A percentile compares a stretch with the other conserved stretches of the same genome.
Conservation (phyloP, 1,140 invertebrate genomes). For the Rhopalosiphum padi region DNA sequence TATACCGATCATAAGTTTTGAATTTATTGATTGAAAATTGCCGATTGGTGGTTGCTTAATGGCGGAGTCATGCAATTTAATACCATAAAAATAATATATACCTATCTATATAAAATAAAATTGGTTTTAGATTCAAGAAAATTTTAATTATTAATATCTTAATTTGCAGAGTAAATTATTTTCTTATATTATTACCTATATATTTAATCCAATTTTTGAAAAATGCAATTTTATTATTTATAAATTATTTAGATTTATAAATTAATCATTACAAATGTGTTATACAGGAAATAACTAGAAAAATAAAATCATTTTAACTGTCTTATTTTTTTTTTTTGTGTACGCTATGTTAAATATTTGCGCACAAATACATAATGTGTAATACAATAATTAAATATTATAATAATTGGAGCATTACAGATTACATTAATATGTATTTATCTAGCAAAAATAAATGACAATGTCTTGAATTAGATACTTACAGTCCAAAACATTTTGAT, state of each 20-base stretch:
- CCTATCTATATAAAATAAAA: background rate
- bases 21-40: background rate
- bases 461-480: background rate
- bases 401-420: slow-evolving; percentile 5
- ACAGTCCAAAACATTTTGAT: background rate
- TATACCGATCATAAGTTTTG: background rate
- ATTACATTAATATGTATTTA: background rate
- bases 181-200: slow-evolving; percentile 18
- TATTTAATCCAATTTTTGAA: background rate
- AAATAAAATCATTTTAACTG: background rate
- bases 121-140: too few relatives aligned
- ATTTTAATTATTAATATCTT: slow-evolving; percentile 23
- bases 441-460: background rate
- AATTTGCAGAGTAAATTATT: slow-evolving; percentile 19
- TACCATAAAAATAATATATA: background rate
- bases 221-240: background rate
- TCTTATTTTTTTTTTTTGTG: background rate
- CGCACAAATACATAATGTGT: background rate
- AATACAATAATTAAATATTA: slow-evolving; percentile 3
- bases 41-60: background rate
- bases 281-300: background rate
- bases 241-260: background rate
- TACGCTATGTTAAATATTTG: background rate
- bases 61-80: background rate
- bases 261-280: background rate